A percentile compares a stretch with the other conserved stretches of the same genome.
phyloP scores from a whole-genome alignment of 1,140 invertebrate genomes.

The Belonocnema kinseyi region DNA sequence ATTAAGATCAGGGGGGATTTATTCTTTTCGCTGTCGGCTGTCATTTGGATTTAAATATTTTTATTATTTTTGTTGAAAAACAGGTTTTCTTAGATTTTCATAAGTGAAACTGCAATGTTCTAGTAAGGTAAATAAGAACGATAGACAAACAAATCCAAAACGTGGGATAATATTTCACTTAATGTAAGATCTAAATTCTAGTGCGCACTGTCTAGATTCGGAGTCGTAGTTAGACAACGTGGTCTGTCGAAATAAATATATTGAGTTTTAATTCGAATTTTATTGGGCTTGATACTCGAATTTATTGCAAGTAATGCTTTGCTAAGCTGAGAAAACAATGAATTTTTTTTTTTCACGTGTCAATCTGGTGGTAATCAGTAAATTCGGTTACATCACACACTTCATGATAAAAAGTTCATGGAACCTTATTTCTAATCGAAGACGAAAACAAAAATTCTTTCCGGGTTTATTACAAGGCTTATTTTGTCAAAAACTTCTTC shows the following conservation, averaged over 20 bases:
- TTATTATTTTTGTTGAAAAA: neutral
- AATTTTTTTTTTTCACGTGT: neutral
- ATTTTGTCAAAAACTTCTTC: too few relatives aligned
- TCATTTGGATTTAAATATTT: neutral
- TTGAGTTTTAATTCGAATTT: neutral
- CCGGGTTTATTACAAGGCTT: too few relatives aligned
- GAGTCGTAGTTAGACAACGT: conserved; percentile 4
- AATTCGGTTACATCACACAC: too few relatives aligned
- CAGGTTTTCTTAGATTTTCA: neutral
- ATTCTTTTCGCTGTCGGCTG: neutral
- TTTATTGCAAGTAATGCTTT: conserved; percentile 13
- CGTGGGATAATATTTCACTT: conserved; percentile 4
- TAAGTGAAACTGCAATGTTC: too few relatives aligned
- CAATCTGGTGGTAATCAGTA: too few relatives aligned
- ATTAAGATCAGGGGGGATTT: neutral
- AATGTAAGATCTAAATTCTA: neutral
- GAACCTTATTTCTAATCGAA: too few relatives aligned
- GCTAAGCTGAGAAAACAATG: neutral
- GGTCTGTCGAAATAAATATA: neutral
- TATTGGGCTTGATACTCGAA: too few relatives aligned
- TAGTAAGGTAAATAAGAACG: neutral
- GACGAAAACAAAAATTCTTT: too few relatives aligned
- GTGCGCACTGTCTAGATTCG: conserved; percentile 7
- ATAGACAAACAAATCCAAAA: neutral
- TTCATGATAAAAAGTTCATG: too few relatives aligned